Conservation (phyloP, 2,113 vertebrate species). For the Hippocampus abdominalis region DNA sequence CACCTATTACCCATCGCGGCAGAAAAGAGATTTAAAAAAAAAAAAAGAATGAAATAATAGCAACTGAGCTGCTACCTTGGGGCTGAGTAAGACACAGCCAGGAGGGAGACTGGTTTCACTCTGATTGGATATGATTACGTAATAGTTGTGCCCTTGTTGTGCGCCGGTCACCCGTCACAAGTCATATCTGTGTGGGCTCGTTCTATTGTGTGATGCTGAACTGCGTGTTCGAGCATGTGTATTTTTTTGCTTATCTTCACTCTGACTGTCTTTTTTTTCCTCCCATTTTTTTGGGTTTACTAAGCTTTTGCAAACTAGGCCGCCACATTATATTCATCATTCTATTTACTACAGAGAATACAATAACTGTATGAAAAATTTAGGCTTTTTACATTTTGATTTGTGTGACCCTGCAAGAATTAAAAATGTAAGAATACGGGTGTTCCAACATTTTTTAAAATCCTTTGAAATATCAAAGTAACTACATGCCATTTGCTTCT, state of each 20-base stretch:
- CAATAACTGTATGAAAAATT: too few species aligned
- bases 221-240: constrained; percentile 23
- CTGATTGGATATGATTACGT: constrained; percentile 51
- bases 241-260: constrained; percentile 25
- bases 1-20: constrained; percentile 56
- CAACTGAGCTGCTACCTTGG: constrained; percentile 37
- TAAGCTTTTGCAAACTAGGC: neutral
- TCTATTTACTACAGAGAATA: too few species aligned
- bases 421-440: neutral
- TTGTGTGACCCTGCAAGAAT: neutral
- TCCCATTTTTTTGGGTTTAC: neutral
- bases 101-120: constrained; percentile 44
- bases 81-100: constrained; percentile 40
- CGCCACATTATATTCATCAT: neutral
- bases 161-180: constrained; percentile 44
- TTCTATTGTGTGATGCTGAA: constrained; percentile 14
- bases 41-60: constrained; percentile 49
- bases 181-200: constrained; percentile 16
- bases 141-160: constrained; percentile 52
- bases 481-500: too few species aligned
- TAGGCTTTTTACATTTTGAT: neutral
- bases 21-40: constrained; percentile 41
- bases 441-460: too few species aligned
- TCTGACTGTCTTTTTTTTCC: constrained; percentile 8
- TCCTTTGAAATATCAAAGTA: too few species aligned